These are phyloP conservation scores for Romanomermis culicivorax DNA, from an alignment of 2,888 invertebrate genomes.

Conservation along the genomic window DNA sequence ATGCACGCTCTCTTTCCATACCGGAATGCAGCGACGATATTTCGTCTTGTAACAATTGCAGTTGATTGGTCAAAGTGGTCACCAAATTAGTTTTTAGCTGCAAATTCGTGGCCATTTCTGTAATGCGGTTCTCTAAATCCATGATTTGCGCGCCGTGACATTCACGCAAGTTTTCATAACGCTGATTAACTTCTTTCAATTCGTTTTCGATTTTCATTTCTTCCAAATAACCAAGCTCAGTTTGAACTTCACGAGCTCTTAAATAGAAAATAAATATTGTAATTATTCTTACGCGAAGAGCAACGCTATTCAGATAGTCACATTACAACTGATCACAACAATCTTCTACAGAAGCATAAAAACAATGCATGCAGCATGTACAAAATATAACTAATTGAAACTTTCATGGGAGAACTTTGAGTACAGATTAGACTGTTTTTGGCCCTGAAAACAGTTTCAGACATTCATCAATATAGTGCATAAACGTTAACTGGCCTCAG, in stretches of 20 bases:
- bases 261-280: not conserved
- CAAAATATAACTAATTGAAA: no score
- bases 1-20: not conserved
- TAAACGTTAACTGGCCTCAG: no score
- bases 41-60: constrained; percentile 2
- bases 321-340: no score
- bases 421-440: no score
- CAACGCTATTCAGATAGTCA: no score
- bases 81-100: constrained; percentile 21
- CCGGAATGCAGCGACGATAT: not conserved
- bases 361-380: no score
- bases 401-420: no score
- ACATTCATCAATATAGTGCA: no score
- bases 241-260: constrained; percentile 4
- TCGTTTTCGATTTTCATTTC: not conserved
- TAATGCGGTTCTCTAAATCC: constrained; percentile 15
- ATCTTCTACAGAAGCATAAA: no score
- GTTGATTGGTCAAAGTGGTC: constrained; percentile 14
- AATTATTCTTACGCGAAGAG: not conserved
- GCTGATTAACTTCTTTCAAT: not conserved
- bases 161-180: not conserved
- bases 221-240: not conserved
- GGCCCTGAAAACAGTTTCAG: no score
- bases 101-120: constrained; percentile 23
- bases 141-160: not conserved